Evolutionary conservation across 2,888 invertebrate species (phyloP).

Genomic region (Meganola albula): DNA sequence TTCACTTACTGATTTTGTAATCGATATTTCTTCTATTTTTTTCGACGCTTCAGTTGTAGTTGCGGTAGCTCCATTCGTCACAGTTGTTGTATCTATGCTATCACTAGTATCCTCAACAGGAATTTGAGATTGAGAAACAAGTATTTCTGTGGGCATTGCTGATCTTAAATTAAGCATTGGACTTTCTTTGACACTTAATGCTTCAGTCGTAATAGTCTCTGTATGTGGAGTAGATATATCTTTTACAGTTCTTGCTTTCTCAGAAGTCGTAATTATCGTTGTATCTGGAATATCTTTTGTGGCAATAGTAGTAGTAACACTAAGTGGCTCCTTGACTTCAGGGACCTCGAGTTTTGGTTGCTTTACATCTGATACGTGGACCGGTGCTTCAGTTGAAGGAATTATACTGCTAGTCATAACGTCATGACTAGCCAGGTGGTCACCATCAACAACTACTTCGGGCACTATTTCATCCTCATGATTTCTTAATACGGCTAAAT

Average conservation of each 20-base stretch:
- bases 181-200: constrained; percentile 39
- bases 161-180: constrained; percentile 59
- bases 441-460: constrained; percentile 48
- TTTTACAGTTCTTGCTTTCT: constrained; percentile 26
- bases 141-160: constrained; percentile 57
- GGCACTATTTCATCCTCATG: constrained; percentile 61
- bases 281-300: constrained; percentile 31
- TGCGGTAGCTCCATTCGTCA: constrained; percentile 2
- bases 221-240: constrained; percentile 9
- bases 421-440: constrained; percentile 37
- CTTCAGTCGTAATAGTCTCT: constrained; percentile 32
- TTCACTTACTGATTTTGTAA: constrained; percentile 21
- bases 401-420: constrained; percentile 30
- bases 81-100: constrained; percentile 30
- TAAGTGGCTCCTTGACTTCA: constrained; percentile 24
- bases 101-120: constrained; percentile 45
- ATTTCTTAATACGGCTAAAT: constrained; percentile 55
- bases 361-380: constrained; percentile 18
- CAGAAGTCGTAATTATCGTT: constrained; percentile 30
- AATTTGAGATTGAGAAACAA: constrained; percentile 45
- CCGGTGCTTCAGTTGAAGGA: constrained; percentile 32
- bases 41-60: constrained; percentile 11
- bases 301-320: constrained; percentile 38
- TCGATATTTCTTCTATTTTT: neutral
- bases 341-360: neutral